Evolutionary conservation across 2,888 invertebrate species (phyloP).

Genomic region (Rhopalosiphum nymphaeae): DNA sequence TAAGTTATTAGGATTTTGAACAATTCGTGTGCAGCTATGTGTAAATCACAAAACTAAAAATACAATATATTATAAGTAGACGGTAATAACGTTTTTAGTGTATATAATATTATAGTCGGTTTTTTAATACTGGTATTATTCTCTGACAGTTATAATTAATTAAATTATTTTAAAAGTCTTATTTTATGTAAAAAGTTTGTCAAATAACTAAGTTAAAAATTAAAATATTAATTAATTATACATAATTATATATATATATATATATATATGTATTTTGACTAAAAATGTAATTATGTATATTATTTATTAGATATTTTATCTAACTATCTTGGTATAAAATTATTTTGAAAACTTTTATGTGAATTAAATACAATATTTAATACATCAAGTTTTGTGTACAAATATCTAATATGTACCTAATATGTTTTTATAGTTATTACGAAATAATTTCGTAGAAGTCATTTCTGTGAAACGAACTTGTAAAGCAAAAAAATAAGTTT

Average conservation of each 20-base stretch:
- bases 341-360: neutral
- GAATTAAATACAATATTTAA: neutral
- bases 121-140: constrained; percentile 15
- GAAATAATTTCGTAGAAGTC: neutral
- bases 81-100: neutral
- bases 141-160: neutral
- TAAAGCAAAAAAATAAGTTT: neutral
- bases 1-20: neutral
- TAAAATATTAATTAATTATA: neutral
- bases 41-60: neutral
- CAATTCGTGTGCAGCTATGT: neutral
- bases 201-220: neutral
- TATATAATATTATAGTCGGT: neutral
- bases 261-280: neutral
- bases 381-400: too few relatives aligned
- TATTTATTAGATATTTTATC: neutral
- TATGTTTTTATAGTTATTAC: neutral
- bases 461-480: neutral
- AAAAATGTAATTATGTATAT: neutral
- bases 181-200: constrained; percentile 23
- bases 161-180: neutral
- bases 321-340: neutral
- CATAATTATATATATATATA: too few relatives aligned
- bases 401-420: too few relatives aligned
- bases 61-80: neutral